A percentile compares a stretch with the other conserved stretches of the same genome.
These are phyloP conservation scores for Chrysolina oricalcia DNA, from an alignment of 2,888 invertebrate genomes.

Conservation along the genomic window DNA sequence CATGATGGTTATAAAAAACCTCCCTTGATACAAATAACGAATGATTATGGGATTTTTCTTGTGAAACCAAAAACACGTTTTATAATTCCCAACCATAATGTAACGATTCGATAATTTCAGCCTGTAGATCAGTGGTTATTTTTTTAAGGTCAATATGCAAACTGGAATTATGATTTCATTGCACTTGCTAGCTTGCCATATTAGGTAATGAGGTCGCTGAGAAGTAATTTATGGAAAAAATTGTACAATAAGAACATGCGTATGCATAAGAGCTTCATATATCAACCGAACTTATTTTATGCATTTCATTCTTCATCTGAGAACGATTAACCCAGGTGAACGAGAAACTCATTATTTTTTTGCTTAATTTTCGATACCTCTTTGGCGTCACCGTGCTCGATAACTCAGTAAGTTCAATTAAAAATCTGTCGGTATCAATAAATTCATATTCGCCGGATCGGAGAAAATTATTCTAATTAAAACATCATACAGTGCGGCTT, in stretches of 20 bases:
- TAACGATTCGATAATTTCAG: conserved; percentile 4
- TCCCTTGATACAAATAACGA: too few species aligned
- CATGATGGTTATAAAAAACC: too few species aligned
- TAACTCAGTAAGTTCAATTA: conserved; percentile 26
- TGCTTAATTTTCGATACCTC: neutral
- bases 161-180: conserved; percentile 43
- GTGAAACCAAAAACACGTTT: neutral
- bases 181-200: conserved; percentile 45
- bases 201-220: conserved; percentile 50
- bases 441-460: neutral
- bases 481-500: too few species aligned
- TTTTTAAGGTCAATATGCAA: conserved; percentile 48
- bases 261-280: conserved; percentile 23
- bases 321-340: conserved; percentile 9
- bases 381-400: neutral
- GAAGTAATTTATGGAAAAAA: conserved; percentile 30
- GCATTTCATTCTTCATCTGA: conserved; percentile 15
- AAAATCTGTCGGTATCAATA: conserved; percentile 11
- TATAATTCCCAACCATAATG: neutral
- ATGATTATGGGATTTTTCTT: too few species aligned
- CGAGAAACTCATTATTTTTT: conserved; percentile 15
- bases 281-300: conserved; percentile 4
- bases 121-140: conserved; percentile 24
- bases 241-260: conserved; percentile 20
- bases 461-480: neutral